A percentile compares a stretch with the other conserved stretches of the same genome.
These are phyloP conservation scores for Eilema depressum DNA, from an alignment of 2,888 invertebrate genomes.

Conservation along the genomic window DNA sequence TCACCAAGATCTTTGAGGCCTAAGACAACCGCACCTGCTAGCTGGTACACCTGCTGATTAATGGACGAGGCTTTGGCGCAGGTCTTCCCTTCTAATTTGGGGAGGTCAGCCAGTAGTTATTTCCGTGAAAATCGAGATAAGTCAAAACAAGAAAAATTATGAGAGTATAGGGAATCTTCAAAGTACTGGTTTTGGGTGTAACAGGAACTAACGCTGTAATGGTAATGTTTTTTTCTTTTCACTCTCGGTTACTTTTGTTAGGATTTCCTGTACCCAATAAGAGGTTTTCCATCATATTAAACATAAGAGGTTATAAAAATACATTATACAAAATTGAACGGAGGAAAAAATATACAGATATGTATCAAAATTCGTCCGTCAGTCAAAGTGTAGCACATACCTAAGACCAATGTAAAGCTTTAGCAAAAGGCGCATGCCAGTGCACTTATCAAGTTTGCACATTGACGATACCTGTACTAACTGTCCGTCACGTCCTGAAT, in stretches of 20 bases:
- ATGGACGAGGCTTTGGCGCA: neutral
- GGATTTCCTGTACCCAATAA: neutral
- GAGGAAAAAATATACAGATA: neutral
- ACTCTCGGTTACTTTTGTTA: neutral
- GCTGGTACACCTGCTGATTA: neutral
- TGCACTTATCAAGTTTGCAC: constrained; percentile 60
- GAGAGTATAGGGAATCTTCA: no score
- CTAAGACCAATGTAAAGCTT: constrained; percentile 26
- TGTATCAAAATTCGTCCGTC: neutral
- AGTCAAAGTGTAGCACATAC: constrained; percentile 10
- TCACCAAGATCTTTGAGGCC: neutral
- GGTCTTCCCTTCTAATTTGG: neutral
- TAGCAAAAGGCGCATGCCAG: constrained; percentile 50
- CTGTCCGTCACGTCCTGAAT: constrained; percentile 80
- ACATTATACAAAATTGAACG: neutral
- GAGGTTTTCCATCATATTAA: neutral
- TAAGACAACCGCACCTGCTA: neutral
- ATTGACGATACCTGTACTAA: constrained; percentile 60
- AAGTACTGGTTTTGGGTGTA: no score
- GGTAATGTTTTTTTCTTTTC: neutral
- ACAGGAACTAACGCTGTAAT: no score
- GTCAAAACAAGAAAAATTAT: no score
- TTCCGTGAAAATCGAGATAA: neutral
- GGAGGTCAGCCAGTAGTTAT: neutral
- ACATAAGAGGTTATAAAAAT: neutral